Percentiles rank a stretch among this genome's conserved stretches.
Conservation (phyloP, 2,113 vertebrate genomes). For the Vulpes lagopus region DNA sequence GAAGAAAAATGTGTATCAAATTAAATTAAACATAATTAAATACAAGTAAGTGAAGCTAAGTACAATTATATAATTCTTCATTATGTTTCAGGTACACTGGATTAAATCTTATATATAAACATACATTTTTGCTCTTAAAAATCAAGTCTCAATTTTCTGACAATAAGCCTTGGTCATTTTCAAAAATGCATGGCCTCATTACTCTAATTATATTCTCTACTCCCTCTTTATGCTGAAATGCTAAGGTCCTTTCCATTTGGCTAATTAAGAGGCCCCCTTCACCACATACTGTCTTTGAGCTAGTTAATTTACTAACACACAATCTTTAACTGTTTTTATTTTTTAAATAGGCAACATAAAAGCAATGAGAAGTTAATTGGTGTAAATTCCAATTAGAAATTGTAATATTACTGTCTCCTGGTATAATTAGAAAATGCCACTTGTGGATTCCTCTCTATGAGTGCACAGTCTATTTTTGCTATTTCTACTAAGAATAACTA, state of each 20-base stretch:
- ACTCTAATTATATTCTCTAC: neutral
- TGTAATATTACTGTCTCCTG: neutral
- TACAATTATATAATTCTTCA: neutral
- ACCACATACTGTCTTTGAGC: neutral
- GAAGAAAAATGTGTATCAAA: neutral
- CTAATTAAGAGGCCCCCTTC: neutral
- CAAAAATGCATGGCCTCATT: neutral
- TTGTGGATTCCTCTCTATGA: neutral
- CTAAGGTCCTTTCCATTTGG: neutral
- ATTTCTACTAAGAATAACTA: slow-evolving; percentile 43
- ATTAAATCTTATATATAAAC: neutral
- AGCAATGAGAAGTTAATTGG: neutral
- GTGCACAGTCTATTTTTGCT: neutral
- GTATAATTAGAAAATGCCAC: slow-evolving; percentile 58
- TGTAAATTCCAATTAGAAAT: slow-evolving; percentile 33
- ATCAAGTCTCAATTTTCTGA: neutral
- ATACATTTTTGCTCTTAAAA: neutral
- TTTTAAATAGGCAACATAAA: slow-evolving; percentile 19
- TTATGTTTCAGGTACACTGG: neutral
- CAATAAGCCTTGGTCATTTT: neutral
- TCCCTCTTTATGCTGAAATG: slow-evolving; percentile 7
- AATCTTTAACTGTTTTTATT: slow-evolving; percentile 39
- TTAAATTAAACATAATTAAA: neutral
- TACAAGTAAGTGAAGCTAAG: neutral
- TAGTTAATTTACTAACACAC: slow-evolving; percentile 1